Percentiles rank a stretch among this genome's conserved stretches.
These are phyloP conservation scores for Sardinella longiceps DNA, from an alignment of 2,797 vertebrate genomes.

Conservation along the genomic window DNA sequence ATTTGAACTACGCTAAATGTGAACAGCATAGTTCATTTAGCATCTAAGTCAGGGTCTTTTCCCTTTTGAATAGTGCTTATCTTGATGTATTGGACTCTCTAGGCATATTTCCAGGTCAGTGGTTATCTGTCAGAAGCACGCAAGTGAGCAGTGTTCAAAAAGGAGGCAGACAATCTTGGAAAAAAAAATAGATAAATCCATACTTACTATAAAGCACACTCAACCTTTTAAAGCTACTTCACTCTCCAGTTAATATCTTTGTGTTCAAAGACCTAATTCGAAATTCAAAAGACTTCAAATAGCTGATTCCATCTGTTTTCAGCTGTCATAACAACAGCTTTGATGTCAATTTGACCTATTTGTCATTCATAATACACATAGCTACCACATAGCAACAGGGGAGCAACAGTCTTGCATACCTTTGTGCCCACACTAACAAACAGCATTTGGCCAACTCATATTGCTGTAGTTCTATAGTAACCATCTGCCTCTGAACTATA, in stretches of 20 bases:
- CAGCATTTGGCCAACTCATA: neutral
- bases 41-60: slow-evolving; percentile 35
- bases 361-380: neutral
- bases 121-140: slow-evolving; percentile 34
- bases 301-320: neutral
- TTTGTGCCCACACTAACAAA: neutral
- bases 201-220: too few relatives aligned
- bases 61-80: slow-evolving; percentile 16
- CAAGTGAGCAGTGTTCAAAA: slow-evolving; percentile 28
- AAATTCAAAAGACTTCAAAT: neutral
- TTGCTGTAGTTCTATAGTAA: neutral
- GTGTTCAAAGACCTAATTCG: too few relatives aligned
- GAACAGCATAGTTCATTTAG: slow-evolving; percentile 44
- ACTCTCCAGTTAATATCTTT: neutral
- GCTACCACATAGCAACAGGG: neutral
- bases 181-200: neutral
- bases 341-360: slow-evolving; percentile 3
- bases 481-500: neutral
- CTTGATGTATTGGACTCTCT: slow-evolving; percentile 22
- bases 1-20: slow-evolving; percentile 40
- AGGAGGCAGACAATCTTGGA: neutral
- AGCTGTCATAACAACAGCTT: neutral
- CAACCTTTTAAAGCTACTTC: neutral
- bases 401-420: neutral
- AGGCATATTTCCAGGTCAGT: slow-evolving; percentile 41